Evolutionary conservation across 2,888 invertebrate genomes (phyloP), one percentile per base, ranked within the genome.

Genomic region (Lasius fuliginosus): DNA sequence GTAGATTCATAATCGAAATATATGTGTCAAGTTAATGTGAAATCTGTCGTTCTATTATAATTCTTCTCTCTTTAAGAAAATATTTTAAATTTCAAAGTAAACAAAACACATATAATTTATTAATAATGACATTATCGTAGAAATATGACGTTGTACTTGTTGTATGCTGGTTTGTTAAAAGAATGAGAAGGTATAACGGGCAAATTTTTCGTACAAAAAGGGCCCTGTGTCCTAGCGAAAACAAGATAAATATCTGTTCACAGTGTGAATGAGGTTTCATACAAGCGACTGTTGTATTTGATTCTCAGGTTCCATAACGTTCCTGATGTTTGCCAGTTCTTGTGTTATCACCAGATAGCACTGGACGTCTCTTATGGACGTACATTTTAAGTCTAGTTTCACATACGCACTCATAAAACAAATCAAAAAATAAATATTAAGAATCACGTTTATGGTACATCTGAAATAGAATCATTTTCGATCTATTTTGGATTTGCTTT

Each of bases 271-370:
- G 11, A 5, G 23, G 9, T 40, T 77, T 58, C n/a, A 15, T 69
- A 58, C 15, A 46, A 23, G 42, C n/a, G 68, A 30, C 30, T 77
- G 23, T 77, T 3, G n/a, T 67, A 79, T 79, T 58, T 79, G 69
- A 79, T 33, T 79, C 30, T 69, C n/a, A 6, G 56, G 58, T 69
- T 15, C 42, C 71, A 69, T 69, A 42, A 58, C 23, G 15, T 33
- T 76, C 15, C 9, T 42, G 9, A 69, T 79, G 77, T 79, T 79
- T 79, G 36, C 42, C n/a, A 69, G 27, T 69, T 77, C 58, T 69
- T 23, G n/a, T 1, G 40, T 79, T 79, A 79, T 79, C 71, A 9
- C 36, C 5, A 36, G 36, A 36, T 36, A 36, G 4, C 36, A 36
- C 36, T 36, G 36, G 30, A 36, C 36, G 36, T 36, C 5, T 36